Conservation (phyloP, 2,113 vertebrate species). For the Mustelus asterias region DNA sequence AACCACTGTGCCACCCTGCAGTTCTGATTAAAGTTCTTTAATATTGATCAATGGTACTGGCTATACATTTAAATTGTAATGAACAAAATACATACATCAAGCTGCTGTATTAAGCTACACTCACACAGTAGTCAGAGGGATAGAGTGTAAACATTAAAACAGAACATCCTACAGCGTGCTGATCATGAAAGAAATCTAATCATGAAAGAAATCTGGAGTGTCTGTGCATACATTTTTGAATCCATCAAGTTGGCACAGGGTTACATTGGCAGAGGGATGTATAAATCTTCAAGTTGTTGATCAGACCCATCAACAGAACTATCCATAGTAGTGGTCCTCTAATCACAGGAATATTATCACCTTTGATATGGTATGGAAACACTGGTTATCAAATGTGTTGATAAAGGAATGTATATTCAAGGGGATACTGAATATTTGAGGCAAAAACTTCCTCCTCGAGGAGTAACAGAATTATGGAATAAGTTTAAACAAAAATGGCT, state of each 20-base stretch:
- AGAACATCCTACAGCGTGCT: not conserved
- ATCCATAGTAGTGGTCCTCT: not conserved
- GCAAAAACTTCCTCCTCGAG: not conserved
- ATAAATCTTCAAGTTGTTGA: not conserved
- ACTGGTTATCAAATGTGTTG: not conserved
- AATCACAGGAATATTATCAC: not conserved
- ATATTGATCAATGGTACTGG: not conserved
- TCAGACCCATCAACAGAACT: not conserved
- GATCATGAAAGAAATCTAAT: not conserved
- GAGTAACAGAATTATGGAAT: not conserved
- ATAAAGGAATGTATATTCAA: not conserved
- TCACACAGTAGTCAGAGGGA: not conserved
- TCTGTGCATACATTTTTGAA: not conserved
- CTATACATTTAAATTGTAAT: not conserved
- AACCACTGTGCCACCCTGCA: too few relatives aligned
- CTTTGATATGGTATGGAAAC: not conserved
- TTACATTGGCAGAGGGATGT: not conserved
- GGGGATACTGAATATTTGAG: not conserved
- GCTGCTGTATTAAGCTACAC: not conserved
- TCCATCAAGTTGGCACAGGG: not conserved
- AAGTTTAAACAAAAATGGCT: not conserved
- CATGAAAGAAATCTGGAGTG: not conserved
- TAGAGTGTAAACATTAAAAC: not conserved
- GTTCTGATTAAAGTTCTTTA: not conserved
- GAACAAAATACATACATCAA: not conserved